Evolutionary conservation across 2,888 invertebrate genomes (phyloP).

Genomic region (Drosophila barbarae): DNA sequence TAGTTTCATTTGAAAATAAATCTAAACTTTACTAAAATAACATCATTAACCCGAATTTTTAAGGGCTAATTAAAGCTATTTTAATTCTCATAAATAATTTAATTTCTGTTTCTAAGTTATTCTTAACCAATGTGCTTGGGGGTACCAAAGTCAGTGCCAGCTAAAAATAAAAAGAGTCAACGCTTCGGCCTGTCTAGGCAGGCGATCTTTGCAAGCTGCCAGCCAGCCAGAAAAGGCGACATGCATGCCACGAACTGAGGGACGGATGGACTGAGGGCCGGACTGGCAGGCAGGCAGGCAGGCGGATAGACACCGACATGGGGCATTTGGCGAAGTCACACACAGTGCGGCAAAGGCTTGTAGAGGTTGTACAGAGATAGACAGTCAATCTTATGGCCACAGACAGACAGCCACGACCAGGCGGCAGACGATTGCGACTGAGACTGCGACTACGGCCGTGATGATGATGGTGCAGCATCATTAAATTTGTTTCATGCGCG

Average conservation of each 20-base stretch:
- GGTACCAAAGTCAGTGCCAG: conserved; percentile 55
- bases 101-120: not conserved
- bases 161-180: conserved; percentile 73
- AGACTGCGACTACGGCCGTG: conserved; percentile 11
- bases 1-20: not conserved
- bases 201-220: conserved; percentile 49
- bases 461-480: conserved; percentile 60
- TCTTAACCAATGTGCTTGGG: conserved; percentile 50
- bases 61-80: not conserved
- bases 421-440: conserved; percentile 32
- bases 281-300: conserved; percentile 18
- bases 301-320: conserved; percentile 41
- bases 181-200: conserved; percentile 71
- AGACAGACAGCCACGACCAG: conserved; percentile 59
- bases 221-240: conserved; percentile 62
- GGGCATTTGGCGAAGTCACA: conserved; percentile 34
- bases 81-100: not conserved
- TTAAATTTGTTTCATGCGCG: conserved; percentile 71
- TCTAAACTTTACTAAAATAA: not conserved
- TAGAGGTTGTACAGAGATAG: conserved; percentile 56
- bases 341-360: conserved; percentile 12
- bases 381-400: conserved; percentile 71
- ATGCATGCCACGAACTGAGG: conserved; percentile 57
- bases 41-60: not conserved
- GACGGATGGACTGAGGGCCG: conserved; percentile 29